Conservation (phyloP, 2,797 vertebrate species). For the Cephalopachus bancanus region DNA sequence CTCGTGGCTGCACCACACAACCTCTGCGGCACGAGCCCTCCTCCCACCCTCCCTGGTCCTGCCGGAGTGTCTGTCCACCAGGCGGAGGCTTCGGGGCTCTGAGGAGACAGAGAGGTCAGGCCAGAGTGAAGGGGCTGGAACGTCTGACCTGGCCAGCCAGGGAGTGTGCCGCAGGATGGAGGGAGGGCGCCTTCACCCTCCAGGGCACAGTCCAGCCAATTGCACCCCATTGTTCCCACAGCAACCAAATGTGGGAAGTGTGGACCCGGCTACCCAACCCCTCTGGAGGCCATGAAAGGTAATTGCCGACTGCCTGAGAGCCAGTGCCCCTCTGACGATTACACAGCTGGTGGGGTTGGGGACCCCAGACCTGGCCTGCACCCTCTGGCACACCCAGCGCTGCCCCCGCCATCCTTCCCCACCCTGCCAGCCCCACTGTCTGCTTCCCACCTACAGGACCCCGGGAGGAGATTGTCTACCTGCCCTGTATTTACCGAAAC, state of each 20-base stretch:
- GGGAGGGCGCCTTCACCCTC: accelerated
- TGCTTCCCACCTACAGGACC: slow-evolving; percentile 87
- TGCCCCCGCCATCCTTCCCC: not conserved
- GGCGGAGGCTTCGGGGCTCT: not conserved
- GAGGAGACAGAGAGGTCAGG: not conserved
- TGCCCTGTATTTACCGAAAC: slow-evolving; percentile 96
- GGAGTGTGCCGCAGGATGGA: accelerated
- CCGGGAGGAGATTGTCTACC: slow-evolving; percentile 94
- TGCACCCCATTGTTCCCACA: slow-evolving; percentile 75
- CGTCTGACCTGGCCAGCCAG: not conserved
- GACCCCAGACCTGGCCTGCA: not conserved
- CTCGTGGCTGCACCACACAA: too few species aligned
- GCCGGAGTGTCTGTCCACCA: not conserved
- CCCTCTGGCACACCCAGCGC: not conserved
- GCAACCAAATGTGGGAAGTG: slow-evolving; percentile 91
- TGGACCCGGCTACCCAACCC: slow-evolving; percentile 94
- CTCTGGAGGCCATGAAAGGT: slow-evolving; percentile 97
- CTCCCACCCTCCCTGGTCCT: not conserved
- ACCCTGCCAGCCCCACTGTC: not conserved
- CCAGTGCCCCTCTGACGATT: not conserved
- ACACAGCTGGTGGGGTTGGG: not conserved
- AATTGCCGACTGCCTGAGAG: slow-evolving; percentile 1
- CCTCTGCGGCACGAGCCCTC: too few species aligned
- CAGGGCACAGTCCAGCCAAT: not conserved
- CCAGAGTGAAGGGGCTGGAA: accelerated